Percentiles rank a stretch among this genome's conserved stretches.
These are phyloP conservation scores for Stichopus chloronotus DNA, from an alignment of 35 echinoderm and acorn worm species.

Conservation along the genomic window DNA sequence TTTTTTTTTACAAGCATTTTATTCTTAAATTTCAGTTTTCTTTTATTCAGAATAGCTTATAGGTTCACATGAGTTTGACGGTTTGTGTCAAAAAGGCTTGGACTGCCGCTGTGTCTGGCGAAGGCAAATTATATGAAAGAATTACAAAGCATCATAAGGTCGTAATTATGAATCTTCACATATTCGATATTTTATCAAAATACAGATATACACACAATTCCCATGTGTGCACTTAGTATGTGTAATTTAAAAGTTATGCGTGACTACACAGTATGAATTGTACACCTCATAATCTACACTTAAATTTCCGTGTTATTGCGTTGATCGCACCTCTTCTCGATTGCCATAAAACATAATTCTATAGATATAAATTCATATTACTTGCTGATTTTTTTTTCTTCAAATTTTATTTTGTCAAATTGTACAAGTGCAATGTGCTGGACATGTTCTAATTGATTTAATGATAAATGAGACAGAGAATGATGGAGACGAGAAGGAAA, in stretches of 20 bases:
- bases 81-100: background rate
- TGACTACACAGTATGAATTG: background rate
- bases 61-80: background rate
- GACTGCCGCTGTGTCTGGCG: background rate
- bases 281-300: background rate
- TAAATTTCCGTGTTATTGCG: conserved; percentile 32
- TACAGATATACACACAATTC: too few species aligned
- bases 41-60: conserved; percentile 1
- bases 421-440: conserved; percentile 38
- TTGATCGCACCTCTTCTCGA: conserved; percentile 43
- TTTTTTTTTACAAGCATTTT: conserved; percentile 25
- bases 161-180: too few species aligned
- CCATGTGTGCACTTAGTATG: too few species aligned
- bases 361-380: conserved; percentile 17
- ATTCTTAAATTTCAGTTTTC: background rate
- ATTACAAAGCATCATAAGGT: too few species aligned
- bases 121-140: background rate
- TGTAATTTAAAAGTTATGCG: background rate
- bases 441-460: conserved; percentile 52
- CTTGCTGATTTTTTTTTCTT: conserved; percentile 8
- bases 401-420: background rate
- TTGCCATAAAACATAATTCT: background rate
- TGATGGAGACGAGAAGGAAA: background rate
- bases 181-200: too few species aligned
- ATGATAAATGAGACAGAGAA: background rate